phyloP scores from a whole-genome alignment of 2,797 vertebrate genomes.

The Girardinus metallicus region DNA sequence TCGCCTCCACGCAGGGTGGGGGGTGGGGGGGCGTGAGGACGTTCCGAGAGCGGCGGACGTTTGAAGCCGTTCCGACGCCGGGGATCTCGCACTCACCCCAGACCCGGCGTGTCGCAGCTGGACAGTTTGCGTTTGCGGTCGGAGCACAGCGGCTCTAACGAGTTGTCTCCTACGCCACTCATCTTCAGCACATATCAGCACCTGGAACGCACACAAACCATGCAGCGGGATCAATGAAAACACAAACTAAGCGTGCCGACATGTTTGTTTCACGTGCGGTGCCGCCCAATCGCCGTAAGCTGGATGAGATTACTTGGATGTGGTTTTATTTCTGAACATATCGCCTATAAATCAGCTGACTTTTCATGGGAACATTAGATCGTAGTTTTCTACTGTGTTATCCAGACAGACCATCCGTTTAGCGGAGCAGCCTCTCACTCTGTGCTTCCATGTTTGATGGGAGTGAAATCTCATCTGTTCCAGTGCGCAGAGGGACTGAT shows the following conservation, averaged over 20 bases:
- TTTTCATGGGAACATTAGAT: constrained; percentile 32
- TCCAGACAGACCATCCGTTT: constrained; percentile 55
- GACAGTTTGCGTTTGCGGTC: constrained; percentile 95
- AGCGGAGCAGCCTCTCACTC: constrained; percentile 62
- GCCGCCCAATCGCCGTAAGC: constrained; percentile 28
- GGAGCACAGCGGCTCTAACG: constrained; percentile 88
- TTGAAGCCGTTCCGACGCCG: neutral
- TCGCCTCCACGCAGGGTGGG: constrained; percentile 46
- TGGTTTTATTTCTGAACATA: constrained; percentile 4
- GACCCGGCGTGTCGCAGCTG: constrained; percentile 90
- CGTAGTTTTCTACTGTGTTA: constrained; percentile 57
- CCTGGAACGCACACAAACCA: constrained; percentile 74
- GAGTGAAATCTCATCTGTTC: constrained; percentile 79
- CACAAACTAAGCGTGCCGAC: neutral
- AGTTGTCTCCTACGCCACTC: constrained; percentile 94
- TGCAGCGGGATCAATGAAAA: constrained; percentile 1
- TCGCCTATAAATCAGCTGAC: constrained; percentile 38
- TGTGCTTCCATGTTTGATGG: constrained; percentile 57
- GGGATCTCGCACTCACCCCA: constrained; percentile 80
- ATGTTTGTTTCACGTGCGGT: neutral
- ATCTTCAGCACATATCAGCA: constrained; percentile 92
- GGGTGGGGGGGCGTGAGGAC: constrained; percentile 37
- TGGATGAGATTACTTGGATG: constrained; percentile 15
- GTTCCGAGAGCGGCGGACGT: constrained; percentile 8
- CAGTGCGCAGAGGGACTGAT: constrained; percentile 76